Evolutionary conservation across 2,113 vertebrate species (phyloP).

Genomic region (Entosphenus tridentatus): DNA sequence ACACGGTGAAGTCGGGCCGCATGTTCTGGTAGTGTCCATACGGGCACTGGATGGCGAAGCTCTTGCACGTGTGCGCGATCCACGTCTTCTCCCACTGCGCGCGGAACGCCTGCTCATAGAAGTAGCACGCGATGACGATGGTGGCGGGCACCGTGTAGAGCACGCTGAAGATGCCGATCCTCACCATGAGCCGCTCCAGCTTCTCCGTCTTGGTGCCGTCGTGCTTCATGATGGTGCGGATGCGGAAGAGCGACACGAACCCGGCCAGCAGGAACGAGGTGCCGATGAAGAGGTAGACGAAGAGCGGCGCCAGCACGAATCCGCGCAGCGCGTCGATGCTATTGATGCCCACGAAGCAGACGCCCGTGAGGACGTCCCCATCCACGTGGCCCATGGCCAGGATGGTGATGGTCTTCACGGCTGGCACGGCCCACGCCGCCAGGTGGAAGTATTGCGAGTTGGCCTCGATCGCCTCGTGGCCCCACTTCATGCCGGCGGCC

Average conservation of each 20-base stretch:
- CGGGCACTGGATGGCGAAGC: slow-evolving; percentile 75
- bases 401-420: slow-evolving; percentile 84
- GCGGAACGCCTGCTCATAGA: slow-evolving; percentile 92
- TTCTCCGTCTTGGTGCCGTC: slow-evolving; percentile 92
- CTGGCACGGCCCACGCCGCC: slow-evolving; percentile 82
- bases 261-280: slow-evolving; percentile 83
- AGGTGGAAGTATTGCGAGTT: slow-evolving; percentile 93
- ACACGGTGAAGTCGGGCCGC: slow-evolving; percentile 90
- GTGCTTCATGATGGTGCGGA: slow-evolving; percentile 96
- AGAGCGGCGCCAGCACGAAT: slow-evolving; percentile 76
- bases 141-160: slow-evolving; percentile 91
- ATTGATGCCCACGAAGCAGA: slow-evolving; percentile 79
- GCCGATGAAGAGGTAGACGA: slow-evolving; percentile 86
- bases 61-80: slow-evolving; percentile 71
- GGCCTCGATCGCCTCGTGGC: slow-evolving; percentile 86
- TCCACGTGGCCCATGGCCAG: slow-evolving; percentile 88
- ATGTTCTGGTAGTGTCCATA: slow-evolving; percentile 45
- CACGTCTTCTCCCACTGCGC: slow-evolving; percentile 82
- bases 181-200: slow-evolving; percentile 80
- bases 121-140: slow-evolving; percentile 88
- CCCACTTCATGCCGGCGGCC: slow-evolving; percentile 93
- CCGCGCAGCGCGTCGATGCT: slow-evolving; percentile 66
- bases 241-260: slow-evolving; percentile 83
- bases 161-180: slow-evolving; percentile 85
- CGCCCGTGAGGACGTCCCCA: slow-evolving; percentile 66